phyloP scores from a whole-genome alignment of 2,113 vertebrate species.

The Dermatemys mawii region DNA sequence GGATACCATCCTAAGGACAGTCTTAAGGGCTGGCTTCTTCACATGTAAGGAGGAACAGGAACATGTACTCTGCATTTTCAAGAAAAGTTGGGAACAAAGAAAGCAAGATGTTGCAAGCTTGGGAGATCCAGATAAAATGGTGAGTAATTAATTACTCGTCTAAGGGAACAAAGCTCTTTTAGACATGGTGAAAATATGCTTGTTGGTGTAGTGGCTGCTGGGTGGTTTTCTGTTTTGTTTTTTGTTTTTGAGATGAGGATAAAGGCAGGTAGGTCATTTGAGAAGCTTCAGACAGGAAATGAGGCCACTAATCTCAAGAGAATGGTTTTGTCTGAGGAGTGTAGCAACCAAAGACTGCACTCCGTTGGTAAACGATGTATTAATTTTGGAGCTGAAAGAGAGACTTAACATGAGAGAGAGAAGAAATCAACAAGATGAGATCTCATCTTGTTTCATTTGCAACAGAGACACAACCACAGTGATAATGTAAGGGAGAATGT shows the following conservation, averaged over 20 bases:
- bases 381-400: background rate
- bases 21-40: background rate
- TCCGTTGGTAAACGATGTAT: accelerated
- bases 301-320: background rate
- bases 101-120: background rate
- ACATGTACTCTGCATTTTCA: background rate
- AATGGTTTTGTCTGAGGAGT: background rate
- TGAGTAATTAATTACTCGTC: background rate
- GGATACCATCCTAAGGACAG: background rate
- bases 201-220: background rate
- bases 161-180: background rate
- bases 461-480: background rate
- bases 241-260: background rate
- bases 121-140: background rate
- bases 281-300: background rate
- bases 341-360: accelerated
- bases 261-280: background rate
- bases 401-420: background rate
- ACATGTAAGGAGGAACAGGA: background rate
- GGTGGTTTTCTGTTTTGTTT: background rate
- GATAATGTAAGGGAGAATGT: accelerated
- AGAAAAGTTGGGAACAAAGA: background rate
- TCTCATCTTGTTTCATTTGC: accelerated
- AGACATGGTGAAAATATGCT: background rate
- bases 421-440: accelerated